Conservation (phyloP, 1,140 invertebrate genomes). For the Plectus sambesii region DNA sequence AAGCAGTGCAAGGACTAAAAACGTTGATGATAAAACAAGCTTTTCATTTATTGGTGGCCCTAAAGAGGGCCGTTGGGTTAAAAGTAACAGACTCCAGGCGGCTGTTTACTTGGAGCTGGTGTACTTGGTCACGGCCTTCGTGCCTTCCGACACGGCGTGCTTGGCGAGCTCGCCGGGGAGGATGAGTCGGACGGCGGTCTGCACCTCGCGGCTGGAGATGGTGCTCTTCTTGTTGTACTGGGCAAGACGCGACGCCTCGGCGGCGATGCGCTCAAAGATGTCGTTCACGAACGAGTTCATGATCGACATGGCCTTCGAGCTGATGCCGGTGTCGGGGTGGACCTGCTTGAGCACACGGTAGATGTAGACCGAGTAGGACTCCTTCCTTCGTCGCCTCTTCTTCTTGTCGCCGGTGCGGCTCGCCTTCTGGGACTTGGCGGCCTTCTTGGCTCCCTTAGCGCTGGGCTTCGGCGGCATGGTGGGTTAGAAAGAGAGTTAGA, state of each 20-base stretch:
- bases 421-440: constrained; percentile 49
- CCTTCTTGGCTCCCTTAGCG: constrained; percentile 51
- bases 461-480: constrained; percentile 48
- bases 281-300: constrained; percentile 58
- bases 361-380: constrained; percentile 40
- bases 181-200: constrained; percentile 39
- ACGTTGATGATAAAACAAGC: too few relatives aligned
- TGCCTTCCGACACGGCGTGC: constrained; percentile 49
- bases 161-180: constrained; percentile 47
- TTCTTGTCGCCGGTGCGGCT: constrained; percentile 47
- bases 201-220: constrained; percentile 33
- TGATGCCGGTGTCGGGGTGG: constrained; percentile 49
- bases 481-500: too few relatives aligned
- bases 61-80: too few relatives aligned
- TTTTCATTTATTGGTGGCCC: too few relatives aligned
- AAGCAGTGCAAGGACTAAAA: too few relatives aligned
- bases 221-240: constrained; percentile 59
- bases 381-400: constrained; percentile 49
- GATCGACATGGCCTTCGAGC: constrained; percentile 53
- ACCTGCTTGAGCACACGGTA: constrained; percentile 44
- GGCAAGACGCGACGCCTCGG: constrained; percentile 58
- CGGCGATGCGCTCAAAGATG: constrained; percentile 58
- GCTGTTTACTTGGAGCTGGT: constrained; percentile 52
- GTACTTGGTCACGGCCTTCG: constrained; percentile 49
- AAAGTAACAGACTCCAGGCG: too few relatives aligned